Conservation (phyloP, 2,113 vertebrate species). For the Tursiops truncatus region DNA sequence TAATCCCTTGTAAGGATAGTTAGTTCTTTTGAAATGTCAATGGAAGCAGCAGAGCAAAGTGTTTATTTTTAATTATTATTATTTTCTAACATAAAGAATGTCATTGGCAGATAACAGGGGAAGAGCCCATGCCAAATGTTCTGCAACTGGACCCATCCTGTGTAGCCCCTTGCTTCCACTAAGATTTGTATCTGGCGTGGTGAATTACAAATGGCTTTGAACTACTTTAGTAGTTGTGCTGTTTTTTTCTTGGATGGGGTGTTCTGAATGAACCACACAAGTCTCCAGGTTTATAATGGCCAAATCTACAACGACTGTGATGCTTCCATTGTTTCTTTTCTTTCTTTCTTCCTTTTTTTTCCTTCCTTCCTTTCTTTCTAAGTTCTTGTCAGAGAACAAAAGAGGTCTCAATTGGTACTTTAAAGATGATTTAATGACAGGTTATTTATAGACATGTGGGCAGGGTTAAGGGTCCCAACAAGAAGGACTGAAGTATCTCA, state of each 20-base stretch:
- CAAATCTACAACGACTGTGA: neutral
- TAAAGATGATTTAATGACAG: neutral
- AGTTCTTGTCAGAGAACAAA: neutral
- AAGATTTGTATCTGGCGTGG: neutral
- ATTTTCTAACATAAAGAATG: neutral
- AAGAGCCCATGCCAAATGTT: neutral
- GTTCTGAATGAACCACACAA: neutral
- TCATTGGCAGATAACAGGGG: neutral
- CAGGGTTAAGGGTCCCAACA: neutral
- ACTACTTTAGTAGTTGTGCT: neutral
- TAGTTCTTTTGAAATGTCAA: neutral
- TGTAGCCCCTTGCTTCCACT: neutral
- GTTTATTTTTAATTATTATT: neutral
- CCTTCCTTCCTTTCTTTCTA: neutral
- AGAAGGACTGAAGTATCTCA: neutral
- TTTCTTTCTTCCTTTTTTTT: neutral
- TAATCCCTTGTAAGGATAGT: neutral
- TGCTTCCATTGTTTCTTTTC: neutral
- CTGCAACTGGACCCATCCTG: neutral
- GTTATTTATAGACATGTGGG: neutral
- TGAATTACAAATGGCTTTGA: neutral
- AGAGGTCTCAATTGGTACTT: neutral
- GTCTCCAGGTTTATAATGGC: neutral
- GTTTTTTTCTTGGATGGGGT: neutral
- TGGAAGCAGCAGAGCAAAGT: neutral